Evolutionary conservation across 1,140 invertebrate species (phyloP), one percentile per base, ranked within the genome.

Genomic region (Cydia amplana): DNA sequence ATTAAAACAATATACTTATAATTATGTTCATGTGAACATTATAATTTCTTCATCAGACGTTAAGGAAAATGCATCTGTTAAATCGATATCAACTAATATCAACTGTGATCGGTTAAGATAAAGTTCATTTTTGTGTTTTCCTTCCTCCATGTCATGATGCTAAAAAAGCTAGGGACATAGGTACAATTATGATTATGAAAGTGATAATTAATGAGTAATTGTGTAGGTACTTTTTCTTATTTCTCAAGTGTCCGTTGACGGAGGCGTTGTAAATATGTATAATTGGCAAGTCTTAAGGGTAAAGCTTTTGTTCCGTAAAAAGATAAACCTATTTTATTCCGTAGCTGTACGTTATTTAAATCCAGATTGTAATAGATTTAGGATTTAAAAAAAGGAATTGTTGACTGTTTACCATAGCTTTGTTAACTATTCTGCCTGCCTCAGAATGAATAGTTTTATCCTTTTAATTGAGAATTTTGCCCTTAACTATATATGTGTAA

Each of bases 151-250:
- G n/a, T 51, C 1, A n/a, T 18, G 49, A 51, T 51, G 49, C n/a
- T 51, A 51, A 6, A n/a, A 5, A n/a, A 18, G 49, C 16, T 51
- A 51, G 16, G 12, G 49, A 51, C 49, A 51, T 51, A n/a, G n/a
- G n/a, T n/a, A 23, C 55, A 60, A 60, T 60, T 60, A 60, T 60
- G 55, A 60, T 60, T 60, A n/a, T 60, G 55, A 20, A 60, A 60
- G 55, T 60, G 55, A 60, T 60, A 60, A 60, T 60, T 60, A 60
- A 60, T 60, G 55, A 60, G 55, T 60, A 20, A 60, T 60, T 60
- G 55, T 60, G 18, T 23, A 23, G 2, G 2, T 20, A 9, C n/a
- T 60, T n/a, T 60, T 60, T 60, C n/a, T 60, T 23, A 60, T 60
- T 60, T 60, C 20, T 23, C 20, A 60, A 10, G 9, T 20, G 20